Conservation (phyloP, 2,888 invertebrate genomes). For the Baccha elongata region DNA sequence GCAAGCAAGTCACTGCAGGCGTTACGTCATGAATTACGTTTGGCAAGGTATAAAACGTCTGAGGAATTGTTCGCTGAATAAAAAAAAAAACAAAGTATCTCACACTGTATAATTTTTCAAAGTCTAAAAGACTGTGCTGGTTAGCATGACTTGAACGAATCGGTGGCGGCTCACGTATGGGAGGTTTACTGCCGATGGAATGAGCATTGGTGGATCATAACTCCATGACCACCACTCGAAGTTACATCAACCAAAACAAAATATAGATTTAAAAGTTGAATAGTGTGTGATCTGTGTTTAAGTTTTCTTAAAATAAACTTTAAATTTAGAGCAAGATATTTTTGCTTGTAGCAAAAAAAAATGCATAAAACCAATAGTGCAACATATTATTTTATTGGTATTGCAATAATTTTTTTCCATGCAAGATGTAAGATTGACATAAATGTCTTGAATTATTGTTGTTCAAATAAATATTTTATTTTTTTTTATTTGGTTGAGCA, state of each 20-base stretch:
- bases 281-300: constrained; percentile 28
- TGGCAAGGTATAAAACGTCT: constrained; percentile 24
- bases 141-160: constrained; percentile 19
- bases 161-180: background rate
- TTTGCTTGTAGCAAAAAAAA: constrained; percentile 11
- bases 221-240: constrained; percentile 60
- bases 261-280: background rate
- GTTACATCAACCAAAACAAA: constrained; percentile 62
- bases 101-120: constrained; percentile 49
- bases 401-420: constrained; percentile 32
- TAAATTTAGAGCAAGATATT: background rate
- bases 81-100: constrained; percentile 26
- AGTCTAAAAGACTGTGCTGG: constrained; percentile 39
- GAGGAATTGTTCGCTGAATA: constrained; percentile 28
- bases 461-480: background rate
- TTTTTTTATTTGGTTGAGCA: constrained; percentile 16
- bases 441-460: background rate
- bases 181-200: constrained; percentile 54
- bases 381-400: constrained; percentile 22
- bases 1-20: constrained; percentile 43
- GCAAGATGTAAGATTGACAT: constrained; percentile 51
- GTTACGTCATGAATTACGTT: constrained; percentile 57
- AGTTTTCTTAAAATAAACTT: background rate
- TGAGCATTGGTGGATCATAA: constrained; percentile 57
- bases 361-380: constrained; percentile 30